Base-by-base conservation (phyloP, 2,113 vertebrate species). In the Silurus asotus region DNA sequence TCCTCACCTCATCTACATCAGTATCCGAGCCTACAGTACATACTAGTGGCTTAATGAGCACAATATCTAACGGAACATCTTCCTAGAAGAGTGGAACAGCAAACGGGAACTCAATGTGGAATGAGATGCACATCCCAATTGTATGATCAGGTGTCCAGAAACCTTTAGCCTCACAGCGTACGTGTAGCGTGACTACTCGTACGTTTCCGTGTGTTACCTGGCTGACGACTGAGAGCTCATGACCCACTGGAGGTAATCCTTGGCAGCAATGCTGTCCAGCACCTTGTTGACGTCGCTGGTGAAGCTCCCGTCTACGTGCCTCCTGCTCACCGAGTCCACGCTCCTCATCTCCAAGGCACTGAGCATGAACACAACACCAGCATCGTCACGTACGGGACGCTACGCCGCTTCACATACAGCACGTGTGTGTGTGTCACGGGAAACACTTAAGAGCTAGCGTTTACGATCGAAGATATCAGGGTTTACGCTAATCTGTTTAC, bases 281-380 rank as follows among this genome's bases (percentile, higher is more conserved):
- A 98, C 93, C 80, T 97, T 97, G 94, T 95, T 97, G 91, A 99
- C 96, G 70, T 99, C 98, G 67, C 97, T 98, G 5, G 97, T 98
- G 94, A 98, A 99, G 91, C 96, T 98, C 59, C 98, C 98, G 28
- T 99, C 98, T 6, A 97, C 97, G 2, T 99, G 97, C 90, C 98
- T 96, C 93, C 95, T 95, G 86, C 91, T 93, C 89, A 95, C 53
- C 83, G 93, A 92, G 85, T 94, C 94, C 0, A 87, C 91, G n/a
- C 90, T 67, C 89, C 91, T 92, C 82, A 91, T 92, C 91, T 95
- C 93, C 84, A 95, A 91, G 91, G 95, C 96, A 92, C 97, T 98
- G 93, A 88, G 86, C 88, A 86, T 84, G 92, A 91, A 92, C 83
- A 92, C 87, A 82, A 92, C 88, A 92, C 88, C 74, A 92, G 90